Evolutionary conservation across 2,888 invertebrate species (phyloP).

Genomic region (Branchellion lobata): DNA sequence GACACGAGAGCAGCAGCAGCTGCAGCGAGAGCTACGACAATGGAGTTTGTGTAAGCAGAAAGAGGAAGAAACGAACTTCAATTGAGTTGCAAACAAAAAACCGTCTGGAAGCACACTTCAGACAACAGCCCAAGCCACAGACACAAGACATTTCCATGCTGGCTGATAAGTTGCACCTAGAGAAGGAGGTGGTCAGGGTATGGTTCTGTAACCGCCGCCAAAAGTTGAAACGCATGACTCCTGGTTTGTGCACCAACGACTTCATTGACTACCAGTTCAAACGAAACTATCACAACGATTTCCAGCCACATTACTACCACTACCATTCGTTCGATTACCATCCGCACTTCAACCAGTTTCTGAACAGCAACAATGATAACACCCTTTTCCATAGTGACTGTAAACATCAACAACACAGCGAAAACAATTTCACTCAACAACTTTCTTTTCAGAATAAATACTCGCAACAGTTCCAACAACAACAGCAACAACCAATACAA

Average conservation of each 20-base stretch:
- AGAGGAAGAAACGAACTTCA: conserved; percentile 97
- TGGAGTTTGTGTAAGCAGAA: conserved; percentile 96
- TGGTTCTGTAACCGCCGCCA: conserved; percentile 72
- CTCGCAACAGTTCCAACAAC: neutral
- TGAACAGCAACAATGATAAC: neutral
- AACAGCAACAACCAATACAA: neutral
- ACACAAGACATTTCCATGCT: conserved; percentile 94
- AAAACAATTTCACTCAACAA: neutral
- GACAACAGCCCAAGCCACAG: conserved; percentile 98
- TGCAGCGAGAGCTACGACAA: conserved; percentile 70
- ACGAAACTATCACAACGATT: conserved; percentile 16
- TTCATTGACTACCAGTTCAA: conserved; percentile 8
- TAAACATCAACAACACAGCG: neutral
- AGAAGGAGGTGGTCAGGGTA: conserved; percentile 80
- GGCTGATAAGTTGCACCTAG: conserved; percentile 92
- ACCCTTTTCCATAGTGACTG: neutral
- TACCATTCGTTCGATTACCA: neutral
- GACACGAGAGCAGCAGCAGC: neutral
- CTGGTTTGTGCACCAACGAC: conserved; percentile 43
- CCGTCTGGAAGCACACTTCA: conserved; percentile 95
- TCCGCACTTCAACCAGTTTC: neutral
- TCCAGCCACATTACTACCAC: conserved; percentile 13
- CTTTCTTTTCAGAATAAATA: neutral
- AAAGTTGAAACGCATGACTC: conserved; percentile 98
- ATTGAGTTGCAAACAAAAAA: conserved; percentile 94